Evolutionary conservation across 1,140 invertebrate genomes (phyloP).

Genomic region (Pseudomyrmex cubaensis): DNA sequence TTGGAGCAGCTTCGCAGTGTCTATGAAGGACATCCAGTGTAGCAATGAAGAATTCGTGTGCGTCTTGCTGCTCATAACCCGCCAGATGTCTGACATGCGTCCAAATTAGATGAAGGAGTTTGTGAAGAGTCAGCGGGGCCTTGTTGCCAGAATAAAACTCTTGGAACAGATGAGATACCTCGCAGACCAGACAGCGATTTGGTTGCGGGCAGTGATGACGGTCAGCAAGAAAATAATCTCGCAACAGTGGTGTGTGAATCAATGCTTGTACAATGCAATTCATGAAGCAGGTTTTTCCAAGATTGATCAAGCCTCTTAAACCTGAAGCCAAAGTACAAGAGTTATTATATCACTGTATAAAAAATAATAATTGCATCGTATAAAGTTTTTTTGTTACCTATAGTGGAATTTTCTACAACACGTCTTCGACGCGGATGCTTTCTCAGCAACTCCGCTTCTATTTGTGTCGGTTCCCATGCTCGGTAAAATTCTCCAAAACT

Average conservation of each 20-base stretch:
- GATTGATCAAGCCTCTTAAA: slow-evolving; percentile 96
- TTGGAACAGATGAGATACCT: slow-evolving; percentile 94
- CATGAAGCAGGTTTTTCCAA: slow-evolving; percentile 99
- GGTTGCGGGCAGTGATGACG: slow-evolving; percentile 93
- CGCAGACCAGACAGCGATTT: slow-evolving; percentile 95
- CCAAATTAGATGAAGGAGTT: slow-evolving; percentile 97
- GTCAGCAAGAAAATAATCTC: slow-evolving; percentile 98
- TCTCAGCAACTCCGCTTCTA: slow-evolving; percentile 90
- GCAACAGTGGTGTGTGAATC: slow-evolving; percentile 96
- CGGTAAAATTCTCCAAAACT: slow-evolving; percentile 90
- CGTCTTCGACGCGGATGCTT: slow-evolving; percentile 91
- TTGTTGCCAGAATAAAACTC: slow-evolving; percentile 97
- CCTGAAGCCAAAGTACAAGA: slow-evolving; percentile 82
- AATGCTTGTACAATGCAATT: slow-evolving; percentile 98
- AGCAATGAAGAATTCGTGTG: slow-evolving; percentile 99
- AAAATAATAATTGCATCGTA: neutral
- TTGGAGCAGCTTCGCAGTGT: slow-evolving; percentile 87
- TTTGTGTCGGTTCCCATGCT: slow-evolving; percentile 92
- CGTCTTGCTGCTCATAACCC: slow-evolving; percentile 99
- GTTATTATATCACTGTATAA: slow-evolving; percentile 6
- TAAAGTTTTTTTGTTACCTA: slow-evolving; percentile 85
- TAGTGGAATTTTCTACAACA: slow-evolving; percentile 93
- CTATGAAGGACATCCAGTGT: slow-evolving; percentile 96
- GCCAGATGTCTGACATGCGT: slow-evolving; percentile 97
- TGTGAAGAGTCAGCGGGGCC: slow-evolving; percentile 94